phyloP scores from a whole-genome alignment of 1,140 invertebrate genomes.

The Lordiphosa collinella region DNA sequence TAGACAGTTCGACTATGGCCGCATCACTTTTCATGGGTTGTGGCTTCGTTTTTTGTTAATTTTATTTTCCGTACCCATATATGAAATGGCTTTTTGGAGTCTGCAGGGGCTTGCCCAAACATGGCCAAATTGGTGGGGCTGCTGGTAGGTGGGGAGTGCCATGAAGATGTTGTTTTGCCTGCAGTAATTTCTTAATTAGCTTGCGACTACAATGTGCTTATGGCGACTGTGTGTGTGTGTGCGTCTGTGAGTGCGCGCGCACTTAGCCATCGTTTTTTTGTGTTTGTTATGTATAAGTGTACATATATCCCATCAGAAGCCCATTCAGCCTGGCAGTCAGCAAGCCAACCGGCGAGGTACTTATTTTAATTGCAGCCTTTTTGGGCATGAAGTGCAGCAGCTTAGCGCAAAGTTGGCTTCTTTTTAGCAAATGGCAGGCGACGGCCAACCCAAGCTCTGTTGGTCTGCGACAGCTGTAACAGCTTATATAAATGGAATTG shows the following conservation, averaged over 20 bases:
- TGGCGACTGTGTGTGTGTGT: slow-evolving; percentile 30
- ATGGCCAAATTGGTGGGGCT: slow-evolving; percentile 24
- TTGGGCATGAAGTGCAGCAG: slow-evolving; percentile 67
- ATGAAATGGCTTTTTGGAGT: slow-evolving; percentile 65
- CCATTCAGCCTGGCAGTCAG: not conserved
- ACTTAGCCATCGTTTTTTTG: slow-evolving; percentile 22
- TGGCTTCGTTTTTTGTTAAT: slow-evolving; percentile 49
- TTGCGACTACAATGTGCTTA: slow-evolving; percentile 72
- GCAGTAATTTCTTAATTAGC: slow-evolving; percentile 79
- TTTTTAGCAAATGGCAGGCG: not conserved
- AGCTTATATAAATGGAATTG: not conserved
- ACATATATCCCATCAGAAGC: slow-evolving; percentile 11
- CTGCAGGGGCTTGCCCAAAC: slow-evolving; percentile 24
- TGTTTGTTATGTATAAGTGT: slow-evolving; percentile 16
- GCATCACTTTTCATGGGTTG: not conserved
- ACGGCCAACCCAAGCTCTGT: no score
- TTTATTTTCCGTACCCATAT: slow-evolving; percentile 61
- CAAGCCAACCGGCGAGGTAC: slow-evolving; percentile 60
- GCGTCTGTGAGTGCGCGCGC: slow-evolving; percentile 11
- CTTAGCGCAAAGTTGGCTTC: slow-evolving; percentile 53
- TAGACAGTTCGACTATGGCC: not conserved
- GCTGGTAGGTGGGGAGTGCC: slow-evolving; percentile 1
- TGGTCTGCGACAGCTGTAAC: no score
- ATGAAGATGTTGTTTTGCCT: slow-evolving; percentile 65
- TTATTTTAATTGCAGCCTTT: slow-evolving; percentile 77